Conservation (phyloP, 2,797 vertebrate species). For the Allobates femoralis region DNA sequence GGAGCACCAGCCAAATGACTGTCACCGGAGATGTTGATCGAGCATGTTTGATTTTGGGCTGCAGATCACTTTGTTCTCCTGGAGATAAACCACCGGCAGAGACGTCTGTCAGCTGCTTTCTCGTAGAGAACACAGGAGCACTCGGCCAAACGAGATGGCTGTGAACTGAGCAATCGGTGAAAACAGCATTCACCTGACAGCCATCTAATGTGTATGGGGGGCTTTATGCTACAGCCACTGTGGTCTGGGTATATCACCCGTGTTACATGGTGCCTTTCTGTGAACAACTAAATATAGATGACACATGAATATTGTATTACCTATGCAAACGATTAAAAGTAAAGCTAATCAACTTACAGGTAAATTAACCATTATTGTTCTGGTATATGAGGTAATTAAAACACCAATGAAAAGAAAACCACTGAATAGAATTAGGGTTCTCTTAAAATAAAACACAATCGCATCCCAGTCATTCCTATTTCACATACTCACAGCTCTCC, state of each 20-base stretch:
- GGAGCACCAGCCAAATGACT: no score
- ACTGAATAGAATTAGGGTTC: slow-evolving; percentile 30
- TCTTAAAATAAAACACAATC: slow-evolving; percentile 43
- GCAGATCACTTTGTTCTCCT: no score
- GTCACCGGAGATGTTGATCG: no score
- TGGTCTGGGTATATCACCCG: neutral
- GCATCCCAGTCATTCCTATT: slow-evolving; percentile 43
- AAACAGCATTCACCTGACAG: no score
- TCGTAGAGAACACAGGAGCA: no score
- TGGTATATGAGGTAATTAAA: slow-evolving; percentile 18
- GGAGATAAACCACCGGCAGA: no score
- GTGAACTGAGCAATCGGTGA: no score
- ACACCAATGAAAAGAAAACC: slow-evolving; percentile 22
- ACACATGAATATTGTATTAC: slow-evolving; percentile 7
- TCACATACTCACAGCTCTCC: slow-evolving; percentile 50
- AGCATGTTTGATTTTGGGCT: no score
- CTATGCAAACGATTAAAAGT: neutral
- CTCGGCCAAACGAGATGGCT: no score
- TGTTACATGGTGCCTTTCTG: neutral
- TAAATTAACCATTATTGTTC: neutral
- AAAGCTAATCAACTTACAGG: neutral
- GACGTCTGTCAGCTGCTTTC: no score
- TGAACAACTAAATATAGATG: neutral
- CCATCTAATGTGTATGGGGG: no score
- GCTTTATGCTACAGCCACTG: no score